Conservation (phyloP, 2,113 vertebrate genomes). For the Alethe castanea region DNA sequence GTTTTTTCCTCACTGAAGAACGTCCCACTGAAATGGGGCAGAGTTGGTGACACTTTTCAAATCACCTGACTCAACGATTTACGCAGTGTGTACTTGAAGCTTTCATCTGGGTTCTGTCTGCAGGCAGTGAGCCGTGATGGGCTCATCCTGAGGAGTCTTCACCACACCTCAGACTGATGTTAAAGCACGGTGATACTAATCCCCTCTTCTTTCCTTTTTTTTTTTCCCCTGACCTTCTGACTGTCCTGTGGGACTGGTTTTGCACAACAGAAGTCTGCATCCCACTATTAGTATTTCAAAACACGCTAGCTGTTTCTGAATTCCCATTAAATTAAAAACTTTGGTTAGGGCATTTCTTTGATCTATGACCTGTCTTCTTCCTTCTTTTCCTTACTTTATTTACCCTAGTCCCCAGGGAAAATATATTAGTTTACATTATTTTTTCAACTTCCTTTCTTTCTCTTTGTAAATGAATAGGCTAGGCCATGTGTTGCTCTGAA, state of each 20-base stretch:
- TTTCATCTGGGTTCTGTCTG: background rate
- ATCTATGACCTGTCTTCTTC: background rate
- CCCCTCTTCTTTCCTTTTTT: background rate
- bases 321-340: background rate
- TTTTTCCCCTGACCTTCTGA: background rate
- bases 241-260: background rate
- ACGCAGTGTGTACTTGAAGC: background rate
- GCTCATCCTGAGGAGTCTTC: background rate
- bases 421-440: background rate
- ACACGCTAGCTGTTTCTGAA: background rate
- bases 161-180: background rate
- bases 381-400: background rate
- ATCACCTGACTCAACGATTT: background rate
- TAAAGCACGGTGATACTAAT: background rate
- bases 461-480: background rate
- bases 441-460: background rate
- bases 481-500: background rate
- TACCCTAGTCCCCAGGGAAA: background rate
- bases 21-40: background rate
- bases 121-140: background rate
- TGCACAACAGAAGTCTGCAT: rapidly evolving
- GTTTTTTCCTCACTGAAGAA: background rate
- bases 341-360: background rate
- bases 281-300: background rate
- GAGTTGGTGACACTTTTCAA: background rate